Percentiles rank a stretch among this genome's conserved stretches.
These are phyloP conservation scores for Drosophila nigricruria DNA, from an alignment of 2,888 invertebrate species.

Conservation along the genomic window DNA sequence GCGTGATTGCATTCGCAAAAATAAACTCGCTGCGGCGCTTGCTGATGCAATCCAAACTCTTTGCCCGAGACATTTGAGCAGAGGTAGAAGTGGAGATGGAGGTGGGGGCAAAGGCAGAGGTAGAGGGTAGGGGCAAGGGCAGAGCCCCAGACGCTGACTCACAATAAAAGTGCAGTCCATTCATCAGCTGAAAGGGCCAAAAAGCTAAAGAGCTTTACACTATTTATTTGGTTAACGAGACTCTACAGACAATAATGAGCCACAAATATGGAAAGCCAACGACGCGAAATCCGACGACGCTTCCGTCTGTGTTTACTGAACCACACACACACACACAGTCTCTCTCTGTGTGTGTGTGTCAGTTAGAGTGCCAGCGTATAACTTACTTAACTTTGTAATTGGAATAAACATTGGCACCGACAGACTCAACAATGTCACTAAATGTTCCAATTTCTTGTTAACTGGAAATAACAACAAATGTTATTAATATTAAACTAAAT, in stretches of 20 bases:
- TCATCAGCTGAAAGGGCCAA: slow-evolving; percentile 2
- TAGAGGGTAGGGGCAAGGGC: not conserved
- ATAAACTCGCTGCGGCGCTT: not conserved
- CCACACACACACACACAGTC: no score
- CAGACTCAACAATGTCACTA: not conserved
- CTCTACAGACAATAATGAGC: slow-evolving; percentile 9
- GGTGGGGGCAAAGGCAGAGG: not conserved
- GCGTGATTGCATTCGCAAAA: slow-evolving; percentile 11
- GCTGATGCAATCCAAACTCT: slow-evolving; percentile 1
- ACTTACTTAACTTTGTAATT: no score
- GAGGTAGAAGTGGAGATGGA: not conserved
- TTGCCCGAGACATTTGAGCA: no score
- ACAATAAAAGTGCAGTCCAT: slow-evolving; percentile 13
- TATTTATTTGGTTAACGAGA: slow-evolving; percentile 32
- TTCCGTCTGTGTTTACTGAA: slow-evolving; percentile 4
- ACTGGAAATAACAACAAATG: not conserved
- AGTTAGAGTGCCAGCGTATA: not conserved
- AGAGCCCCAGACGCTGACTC: slow-evolving; percentile 9
- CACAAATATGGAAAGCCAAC: slow-evolving; percentile 5
- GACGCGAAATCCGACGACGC: not conserved
- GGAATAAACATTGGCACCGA: not conserved
- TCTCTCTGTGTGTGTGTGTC: not conserved
- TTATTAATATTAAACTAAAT: not conserved
- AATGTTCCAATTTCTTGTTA: not conserved
- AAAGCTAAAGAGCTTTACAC: slow-evolving; percentile 5